phyloP scores from a whole-genome alignment of 1,140 invertebrate species.

The Mya arenaria region DNA sequence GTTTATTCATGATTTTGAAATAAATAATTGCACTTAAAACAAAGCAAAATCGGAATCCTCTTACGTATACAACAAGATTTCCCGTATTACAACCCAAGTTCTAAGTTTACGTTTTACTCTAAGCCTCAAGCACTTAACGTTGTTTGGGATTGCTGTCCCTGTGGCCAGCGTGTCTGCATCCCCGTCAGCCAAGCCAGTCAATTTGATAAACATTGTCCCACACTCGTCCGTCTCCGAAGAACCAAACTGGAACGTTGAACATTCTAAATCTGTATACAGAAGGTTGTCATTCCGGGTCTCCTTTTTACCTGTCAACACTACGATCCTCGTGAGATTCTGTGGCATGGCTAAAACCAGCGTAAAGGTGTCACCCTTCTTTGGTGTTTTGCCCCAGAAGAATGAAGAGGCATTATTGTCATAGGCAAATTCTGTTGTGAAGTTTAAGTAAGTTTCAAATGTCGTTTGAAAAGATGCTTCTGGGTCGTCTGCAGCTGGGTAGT shows the following conservation, averaged over 20 bases:
- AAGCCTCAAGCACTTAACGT: constrained; percentile 57
- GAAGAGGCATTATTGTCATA: constrained; percentile 49
- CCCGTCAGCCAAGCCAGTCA: constrained; percentile 47
- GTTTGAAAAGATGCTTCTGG: constrained; percentile 59
- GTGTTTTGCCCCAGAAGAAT: constrained; percentile 61
- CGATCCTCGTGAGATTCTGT: constrained; percentile 57
- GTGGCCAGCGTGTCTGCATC: constrained; percentile 55
- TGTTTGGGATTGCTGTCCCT: constrained; percentile 45
- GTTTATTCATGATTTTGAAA: too few relatives aligned
- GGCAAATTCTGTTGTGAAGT: constrained; percentile 49
- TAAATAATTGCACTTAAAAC: too few relatives aligned
- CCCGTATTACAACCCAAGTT: too few relatives aligned
- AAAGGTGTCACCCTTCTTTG: constrained; percentile 46
- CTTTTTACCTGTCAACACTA: constrained; percentile 57
- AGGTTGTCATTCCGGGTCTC: constrained; percentile 37
- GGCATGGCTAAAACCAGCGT: constrained; percentile 59
- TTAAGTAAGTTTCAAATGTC: constrained; percentile 33
- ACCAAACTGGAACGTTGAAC: not conserved
- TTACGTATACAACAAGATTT: too few relatives aligned
- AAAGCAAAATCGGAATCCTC: too few relatives aligned
- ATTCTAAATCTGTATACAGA: constrained; percentile 8
- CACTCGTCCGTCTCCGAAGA: not conserved
- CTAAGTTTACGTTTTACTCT: too few relatives aligned
- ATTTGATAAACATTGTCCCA: not conserved
- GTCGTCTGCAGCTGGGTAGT: constrained; percentile 56